Evolutionary conservation across 2,888 invertebrate genomes (phyloP).

Genomic region (Hermodice carunculata): DNA sequence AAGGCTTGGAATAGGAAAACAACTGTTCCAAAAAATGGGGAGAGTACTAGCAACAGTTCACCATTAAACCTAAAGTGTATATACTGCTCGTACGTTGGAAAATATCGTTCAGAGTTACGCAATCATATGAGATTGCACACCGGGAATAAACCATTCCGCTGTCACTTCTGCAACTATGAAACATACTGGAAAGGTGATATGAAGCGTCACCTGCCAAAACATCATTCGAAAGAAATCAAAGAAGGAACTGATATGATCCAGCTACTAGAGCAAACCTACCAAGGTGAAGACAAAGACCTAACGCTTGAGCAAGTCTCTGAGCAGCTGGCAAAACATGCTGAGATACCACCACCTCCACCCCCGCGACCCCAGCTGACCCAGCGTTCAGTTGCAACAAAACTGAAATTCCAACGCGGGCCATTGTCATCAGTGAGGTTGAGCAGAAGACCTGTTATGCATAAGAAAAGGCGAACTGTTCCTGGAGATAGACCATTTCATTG

Average conservation of each 20-base stretch:
- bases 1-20: too few species aligned
- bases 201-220: constrained; percentile 71
- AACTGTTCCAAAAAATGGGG: too few species aligned
- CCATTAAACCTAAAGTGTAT: constrained; percentile 80
- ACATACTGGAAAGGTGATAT: constrained; percentile 72
- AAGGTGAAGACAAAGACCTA: too few species aligned
- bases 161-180: constrained; percentile 70
- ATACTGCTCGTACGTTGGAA: constrained; percentile 73
- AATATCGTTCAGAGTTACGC: constrained; percentile 71
- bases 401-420: too few species aligned
- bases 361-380: too few species aligned
- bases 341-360: too few species aligned
- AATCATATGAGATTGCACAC: constrained; percentile 70
- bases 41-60: too few species aligned
- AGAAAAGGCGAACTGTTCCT: too few species aligned
- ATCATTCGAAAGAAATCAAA: constrained; percentile 63
- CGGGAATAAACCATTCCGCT: constrained; percentile 70
- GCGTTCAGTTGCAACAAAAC: too few species aligned
- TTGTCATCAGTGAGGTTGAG: too few species aligned
- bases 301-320: constrained; percentile 8
- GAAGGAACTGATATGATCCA: not conserved
- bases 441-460: too few species aligned
- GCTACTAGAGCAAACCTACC: constrained; percentile 20
- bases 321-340: too few species aligned
- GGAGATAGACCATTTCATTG: constrained; percentile 71